phyloP scores from a whole-genome alignment of 2,113 vertebrate species.

The Equus przewalskii region DNA sequence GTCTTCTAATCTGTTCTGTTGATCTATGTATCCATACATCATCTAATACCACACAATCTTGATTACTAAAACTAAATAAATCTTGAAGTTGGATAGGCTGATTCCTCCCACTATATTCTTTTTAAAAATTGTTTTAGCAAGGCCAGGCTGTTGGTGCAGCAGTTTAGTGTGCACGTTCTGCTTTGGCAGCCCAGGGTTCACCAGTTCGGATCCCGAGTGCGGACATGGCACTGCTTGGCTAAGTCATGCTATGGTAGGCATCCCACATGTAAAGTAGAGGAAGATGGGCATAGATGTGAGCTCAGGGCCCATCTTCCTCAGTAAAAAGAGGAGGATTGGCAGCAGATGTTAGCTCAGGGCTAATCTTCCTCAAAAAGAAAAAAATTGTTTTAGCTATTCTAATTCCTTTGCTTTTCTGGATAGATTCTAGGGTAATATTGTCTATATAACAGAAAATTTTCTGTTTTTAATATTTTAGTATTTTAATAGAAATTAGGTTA shows the following conservation, averaged over 20 bases:
- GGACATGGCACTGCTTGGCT: too few species aligned
- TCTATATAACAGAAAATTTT: not conserved
- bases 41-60: not conserved
- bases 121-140: not conserved
- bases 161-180: too few species aligned
- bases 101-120: not conserved
- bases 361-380: not conserved
- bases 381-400: not conserved
- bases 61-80: not conserved
- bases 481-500: not conserved
- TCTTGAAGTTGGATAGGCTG: not conserved
- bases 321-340: too few species aligned
- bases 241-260: too few species aligned
- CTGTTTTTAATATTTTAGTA: not conserved
- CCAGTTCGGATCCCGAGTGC: too few species aligned
- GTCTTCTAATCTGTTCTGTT: not conserved
- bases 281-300: too few species aligned
- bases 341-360: too few species aligned
- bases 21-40: not conserved
- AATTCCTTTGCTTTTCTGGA: not conserved
- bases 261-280: too few species aligned
- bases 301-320: too few species aligned
- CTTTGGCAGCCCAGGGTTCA: too few species aligned
- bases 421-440: not conserved
- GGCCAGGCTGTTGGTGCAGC: too few species aligned